These are phyloP conservation scores for Stegana nigrithorax DNA, from an alignment of 2,888 invertebrate genomes.

Conservation along the genomic window DNA sequence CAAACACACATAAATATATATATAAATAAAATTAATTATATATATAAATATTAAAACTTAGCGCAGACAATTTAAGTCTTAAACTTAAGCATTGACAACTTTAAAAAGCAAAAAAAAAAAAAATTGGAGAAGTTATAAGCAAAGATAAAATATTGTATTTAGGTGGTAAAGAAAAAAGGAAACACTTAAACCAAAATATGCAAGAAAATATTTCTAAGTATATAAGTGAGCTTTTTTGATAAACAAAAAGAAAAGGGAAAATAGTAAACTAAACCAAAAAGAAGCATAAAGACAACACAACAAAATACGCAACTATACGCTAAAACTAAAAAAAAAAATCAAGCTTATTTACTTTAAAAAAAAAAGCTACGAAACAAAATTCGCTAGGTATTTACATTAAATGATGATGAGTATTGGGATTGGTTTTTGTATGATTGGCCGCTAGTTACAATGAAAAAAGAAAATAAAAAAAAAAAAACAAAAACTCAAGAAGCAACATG, in stretches of 20 bases:
- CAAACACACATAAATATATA: conserved; percentile 25
- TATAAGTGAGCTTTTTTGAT: not conserved
- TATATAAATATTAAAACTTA: not conserved
- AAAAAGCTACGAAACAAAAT: not conserved
- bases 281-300: not conserved
- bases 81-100: too few species aligned
- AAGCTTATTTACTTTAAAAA: too few species aligned
- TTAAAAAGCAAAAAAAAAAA: not conserved
- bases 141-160: conserved; percentile 21
- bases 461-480: too few species aligned
- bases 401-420: not conserved
- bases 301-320: too few species aligned
- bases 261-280: not conserved
- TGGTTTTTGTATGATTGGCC: too few species aligned
- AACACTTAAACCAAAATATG: conserved; percentile 20
- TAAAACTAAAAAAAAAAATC: not conserved
- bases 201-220: conserved; percentile 10
- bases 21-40: conserved; percentile 23
- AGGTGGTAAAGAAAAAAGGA: conserved; percentile 20
- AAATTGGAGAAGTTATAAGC: not conserved
- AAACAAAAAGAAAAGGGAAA: not conserved
- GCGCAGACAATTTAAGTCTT: not conserved
- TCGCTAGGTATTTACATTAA: not conserved
- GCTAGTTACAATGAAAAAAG: too few species aligned
- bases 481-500: not conserved